Evolutionary conservation across 2,888 invertebrate genomes (phyloP).

Genomic region (Mimachlamys varia): DNA sequence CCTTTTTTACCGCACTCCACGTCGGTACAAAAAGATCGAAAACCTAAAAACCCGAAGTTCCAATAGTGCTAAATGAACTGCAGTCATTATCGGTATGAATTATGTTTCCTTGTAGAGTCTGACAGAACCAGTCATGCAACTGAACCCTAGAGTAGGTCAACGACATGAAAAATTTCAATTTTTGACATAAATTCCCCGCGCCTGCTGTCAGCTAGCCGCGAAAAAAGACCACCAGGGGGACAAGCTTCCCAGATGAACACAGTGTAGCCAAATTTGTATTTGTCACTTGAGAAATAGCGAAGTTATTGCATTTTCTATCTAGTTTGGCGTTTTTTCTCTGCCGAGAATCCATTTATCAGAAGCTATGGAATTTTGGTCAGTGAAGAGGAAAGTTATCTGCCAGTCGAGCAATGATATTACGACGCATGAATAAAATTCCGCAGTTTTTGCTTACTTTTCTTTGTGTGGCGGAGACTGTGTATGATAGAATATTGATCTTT

Average conservation of each 20-base stretch:
- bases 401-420: neutral
- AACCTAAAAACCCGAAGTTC: too few species aligned
- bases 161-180: neutral
- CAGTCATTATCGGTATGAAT: too few species aligned
- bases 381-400: conserved; percentile 4
- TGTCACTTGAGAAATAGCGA: conserved; percentile 1
- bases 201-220: neutral
- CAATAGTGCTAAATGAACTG: too few species aligned
- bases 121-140: neutral
- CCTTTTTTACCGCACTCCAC: too few species aligned
- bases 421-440: neutral
- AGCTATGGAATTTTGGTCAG: neutral
- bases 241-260: neutral
- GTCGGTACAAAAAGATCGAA: too few species aligned
- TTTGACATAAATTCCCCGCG: neutral
- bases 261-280: conserved; percentile 9
- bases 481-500: neutral
- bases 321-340: neutral
- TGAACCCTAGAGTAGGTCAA: neutral
- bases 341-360: neutral
- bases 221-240: neutral
- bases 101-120: neutral
- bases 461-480: neutral
- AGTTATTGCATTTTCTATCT: conserved; percentile 14
- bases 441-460: neutral